Conservation (phyloP, 2,113 vertebrate species). For the Pedionomus torquatus region DNA sequence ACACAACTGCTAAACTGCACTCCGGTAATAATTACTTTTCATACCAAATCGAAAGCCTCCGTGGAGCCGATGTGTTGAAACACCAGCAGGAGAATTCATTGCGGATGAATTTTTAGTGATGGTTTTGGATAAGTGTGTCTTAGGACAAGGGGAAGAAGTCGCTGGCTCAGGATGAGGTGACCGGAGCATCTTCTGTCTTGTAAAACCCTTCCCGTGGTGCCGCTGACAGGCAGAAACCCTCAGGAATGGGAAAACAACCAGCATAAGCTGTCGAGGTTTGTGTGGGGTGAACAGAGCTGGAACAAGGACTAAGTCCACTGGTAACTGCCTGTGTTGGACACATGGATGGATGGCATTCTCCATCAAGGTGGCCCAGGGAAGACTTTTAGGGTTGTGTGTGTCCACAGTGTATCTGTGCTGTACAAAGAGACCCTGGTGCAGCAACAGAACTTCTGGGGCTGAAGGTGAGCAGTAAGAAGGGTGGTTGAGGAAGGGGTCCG, state of each 20-base stretch:
- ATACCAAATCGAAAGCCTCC: constrained; percentile 13
- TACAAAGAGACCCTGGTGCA: neutral
- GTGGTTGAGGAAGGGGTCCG: rapidly evolving
- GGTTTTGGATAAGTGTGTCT: neutral
- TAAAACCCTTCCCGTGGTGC: neutral
- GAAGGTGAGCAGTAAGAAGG: neutral
- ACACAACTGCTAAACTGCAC: constrained; percentile 72
- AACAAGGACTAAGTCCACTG: neutral
- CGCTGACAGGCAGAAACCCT: neutral
- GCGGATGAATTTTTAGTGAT: neutral
- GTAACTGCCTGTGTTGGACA: rapidly evolving
- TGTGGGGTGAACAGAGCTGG: rapidly evolving
- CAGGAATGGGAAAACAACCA: neutral
- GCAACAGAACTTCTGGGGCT: neutral
- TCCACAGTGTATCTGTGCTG: neutral
- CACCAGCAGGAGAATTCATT: constrained; percentile 4
- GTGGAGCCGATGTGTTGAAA: neutral
- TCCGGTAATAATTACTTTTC: constrained; percentile 68
- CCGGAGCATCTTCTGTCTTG: neutral
- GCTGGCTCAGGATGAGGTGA: neutral
- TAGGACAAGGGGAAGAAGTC: neutral
- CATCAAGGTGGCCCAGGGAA: neutral
- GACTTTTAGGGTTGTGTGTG: neutral
- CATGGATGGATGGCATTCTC: neutral
- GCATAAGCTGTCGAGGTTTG: rapidly evolving